Evolutionary conservation across 2,797 vertebrate genomes (phyloP).

Genomic region (Pitangus sulphuratus): DNA sequence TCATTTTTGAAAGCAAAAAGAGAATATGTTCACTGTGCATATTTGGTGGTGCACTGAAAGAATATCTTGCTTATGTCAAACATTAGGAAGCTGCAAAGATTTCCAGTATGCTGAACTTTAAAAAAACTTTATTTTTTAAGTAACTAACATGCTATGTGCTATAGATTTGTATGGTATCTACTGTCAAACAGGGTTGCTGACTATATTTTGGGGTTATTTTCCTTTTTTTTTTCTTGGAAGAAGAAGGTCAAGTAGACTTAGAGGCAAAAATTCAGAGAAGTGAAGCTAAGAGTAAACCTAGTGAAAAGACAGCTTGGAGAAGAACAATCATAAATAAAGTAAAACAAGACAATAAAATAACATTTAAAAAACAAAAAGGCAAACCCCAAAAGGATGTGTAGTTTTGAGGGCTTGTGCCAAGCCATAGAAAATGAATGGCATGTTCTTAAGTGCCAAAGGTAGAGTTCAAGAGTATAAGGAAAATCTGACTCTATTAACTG

Average conservation of each 20-base stretch:
- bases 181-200: background rate
- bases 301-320: background rate
- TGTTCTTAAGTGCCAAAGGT: background rate
- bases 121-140: accelerated
- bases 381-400: background rate
- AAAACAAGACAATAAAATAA: background rate
- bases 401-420: background rate
- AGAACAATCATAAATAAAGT: background rate
- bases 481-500: background rate
- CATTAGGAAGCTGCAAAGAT: background rate
- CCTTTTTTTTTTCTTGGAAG: background rate
- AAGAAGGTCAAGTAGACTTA: background rate
- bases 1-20: background rate
- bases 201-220: background rate
- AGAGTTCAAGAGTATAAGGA: background rate
- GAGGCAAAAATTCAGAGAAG: background rate
- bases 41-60: background rate
- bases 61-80: background rate
- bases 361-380: no score
- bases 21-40: background rate
- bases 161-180: background rate
- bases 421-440: background rate
- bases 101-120: background rate
- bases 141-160: background rate
- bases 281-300: background rate